These are phyloP conservation scores for Mus spicilegus DNA, from an alignment of 2,113 vertebrate genomes.

Conservation along the genomic window DNA sequence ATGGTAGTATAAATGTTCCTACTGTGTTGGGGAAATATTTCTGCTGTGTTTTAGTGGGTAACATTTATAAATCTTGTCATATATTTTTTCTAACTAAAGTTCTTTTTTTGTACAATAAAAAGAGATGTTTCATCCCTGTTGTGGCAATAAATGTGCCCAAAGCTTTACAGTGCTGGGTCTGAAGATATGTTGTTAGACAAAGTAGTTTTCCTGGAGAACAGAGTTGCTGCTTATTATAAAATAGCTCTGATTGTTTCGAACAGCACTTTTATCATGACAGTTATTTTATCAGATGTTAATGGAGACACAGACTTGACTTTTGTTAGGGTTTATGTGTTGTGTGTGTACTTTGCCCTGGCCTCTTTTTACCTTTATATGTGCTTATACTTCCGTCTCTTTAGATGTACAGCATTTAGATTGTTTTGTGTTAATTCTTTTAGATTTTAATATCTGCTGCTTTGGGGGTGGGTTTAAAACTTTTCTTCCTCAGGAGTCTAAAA, in stretches of 20 bases:
- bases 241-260: not conserved
- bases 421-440: not conserved
- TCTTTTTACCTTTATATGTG: not conserved
- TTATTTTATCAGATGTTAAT: not conserved
- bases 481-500: not conserved
- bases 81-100: not conserved
- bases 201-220: not conserved
- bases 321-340: not conserved
- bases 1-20: not conserved
- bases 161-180: not conserved
- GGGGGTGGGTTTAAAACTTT: not conserved
- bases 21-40: not conserved
- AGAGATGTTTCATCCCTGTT: not conserved
- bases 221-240: constrained; percentile 8
- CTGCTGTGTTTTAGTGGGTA: not conserved
- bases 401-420: not conserved
- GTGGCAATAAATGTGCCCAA: not conserved
- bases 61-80: not conserved
- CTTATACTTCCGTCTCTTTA: not conserved
- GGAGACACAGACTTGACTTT: not conserved
- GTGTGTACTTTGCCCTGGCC: not conserved
- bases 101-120: not conserved
- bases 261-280: not conserved
- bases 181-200: not conserved
- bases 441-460: not conserved